phyloP scores from a whole-genome alignment of 2,888 invertebrate species.

The Chelonus formosanus region DNA sequence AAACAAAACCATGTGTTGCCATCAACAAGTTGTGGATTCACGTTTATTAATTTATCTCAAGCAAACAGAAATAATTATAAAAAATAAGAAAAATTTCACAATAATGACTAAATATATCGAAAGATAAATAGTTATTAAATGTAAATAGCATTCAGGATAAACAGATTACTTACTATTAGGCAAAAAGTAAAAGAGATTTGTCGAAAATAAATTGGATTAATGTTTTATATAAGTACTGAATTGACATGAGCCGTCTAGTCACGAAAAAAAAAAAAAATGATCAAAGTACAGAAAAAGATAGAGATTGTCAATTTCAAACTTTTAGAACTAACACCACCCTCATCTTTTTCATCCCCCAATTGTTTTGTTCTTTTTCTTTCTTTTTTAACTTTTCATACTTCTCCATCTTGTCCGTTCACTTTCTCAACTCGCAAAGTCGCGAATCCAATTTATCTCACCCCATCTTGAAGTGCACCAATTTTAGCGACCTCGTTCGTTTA shows the following conservation, averaged over 20 bases:
- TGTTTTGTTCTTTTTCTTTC: conserved; percentile 6
- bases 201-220: too few species aligned
- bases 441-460: conserved; percentile 38
- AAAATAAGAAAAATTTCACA: conserved; percentile 7
- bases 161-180: neutral
- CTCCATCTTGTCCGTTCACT: conserved; percentile 8
- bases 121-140: neutral
- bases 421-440: conserved; percentile 33
- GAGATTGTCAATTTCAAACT: conserved; percentile 16
- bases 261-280: neutral
- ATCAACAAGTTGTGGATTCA: conserved; percentile 15
- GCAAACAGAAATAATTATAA: conserved; percentile 15
- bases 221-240: too few species aligned
- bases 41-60: conserved; percentile 1
- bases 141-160: neutral
- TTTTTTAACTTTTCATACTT: conserved; percentile 6
- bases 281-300: conserved; percentile 1
- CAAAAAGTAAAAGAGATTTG: too few species aligned
- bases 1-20: conserved; percentile 13
- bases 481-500: conserved; percentile 30
- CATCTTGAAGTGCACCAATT: conserved; percentile 33
- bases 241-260: too few species aligned
- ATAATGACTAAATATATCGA: neutral
- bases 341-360: conserved; percentile 12
- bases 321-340: conserved; percentile 1